These are phyloP conservation scores for Anguilla japonica DNA, from an alignment of 2,113 vertebrate genomes.

Conservation along the genomic window DNA sequence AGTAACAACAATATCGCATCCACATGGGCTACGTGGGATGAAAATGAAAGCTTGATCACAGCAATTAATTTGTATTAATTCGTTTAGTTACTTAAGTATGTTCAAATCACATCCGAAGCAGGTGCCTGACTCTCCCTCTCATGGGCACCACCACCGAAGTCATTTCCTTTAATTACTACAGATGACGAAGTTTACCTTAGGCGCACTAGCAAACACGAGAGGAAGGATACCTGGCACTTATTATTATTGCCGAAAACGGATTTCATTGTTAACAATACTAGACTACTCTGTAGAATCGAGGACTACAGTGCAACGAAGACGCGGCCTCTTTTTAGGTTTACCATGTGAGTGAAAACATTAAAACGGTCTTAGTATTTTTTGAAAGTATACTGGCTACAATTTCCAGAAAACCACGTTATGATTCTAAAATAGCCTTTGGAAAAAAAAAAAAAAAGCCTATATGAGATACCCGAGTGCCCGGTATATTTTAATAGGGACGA, in stretches of 20 bases:
- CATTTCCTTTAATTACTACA: conserved; percentile 5
- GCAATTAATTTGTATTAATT: conserved; percentile 13
- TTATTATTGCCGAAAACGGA: neutral
- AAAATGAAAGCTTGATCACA: neutral
- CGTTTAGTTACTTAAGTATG: neutral
- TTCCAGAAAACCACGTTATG: too few species aligned
- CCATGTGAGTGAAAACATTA: neutral
- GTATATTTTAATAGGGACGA: neutral
- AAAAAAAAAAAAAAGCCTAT: neutral
- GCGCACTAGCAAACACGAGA: neutral
- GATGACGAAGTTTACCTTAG: neutral
- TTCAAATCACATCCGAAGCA: conserved; percentile 13
- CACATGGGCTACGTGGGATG: neutral
- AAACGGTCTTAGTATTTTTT: neutral
- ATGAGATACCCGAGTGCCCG: neutral
- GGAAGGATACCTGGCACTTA: neutral
- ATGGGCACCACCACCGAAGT: neutral
- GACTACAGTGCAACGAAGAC: neutral
- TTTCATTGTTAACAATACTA: neutral
- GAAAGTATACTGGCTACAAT: neutral
- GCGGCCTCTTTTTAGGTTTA: neutral
- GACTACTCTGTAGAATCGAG: neutral
- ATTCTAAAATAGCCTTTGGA: too few species aligned
- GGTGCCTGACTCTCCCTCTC: conserved; percentile 5
- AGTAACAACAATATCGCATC: neutral